phyloP scores from a whole-genome alignment of 1,140 invertebrate species.

The Pygmarrhopalites habei region DNA sequence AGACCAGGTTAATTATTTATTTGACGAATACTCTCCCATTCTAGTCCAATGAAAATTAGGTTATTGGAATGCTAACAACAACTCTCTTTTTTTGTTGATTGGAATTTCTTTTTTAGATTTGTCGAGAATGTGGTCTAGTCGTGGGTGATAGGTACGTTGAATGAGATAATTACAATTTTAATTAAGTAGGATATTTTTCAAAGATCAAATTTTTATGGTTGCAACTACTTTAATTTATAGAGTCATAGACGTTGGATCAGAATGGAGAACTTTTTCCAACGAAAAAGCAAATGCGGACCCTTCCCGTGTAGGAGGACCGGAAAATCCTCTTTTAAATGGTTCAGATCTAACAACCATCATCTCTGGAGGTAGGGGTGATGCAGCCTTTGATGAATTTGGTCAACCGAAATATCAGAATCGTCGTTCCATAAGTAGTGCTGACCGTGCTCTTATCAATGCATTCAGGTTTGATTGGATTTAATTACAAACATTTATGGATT shows the following conservation, averaged over 20 bases:
- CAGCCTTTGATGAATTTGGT: slow-evolving; percentile 75
- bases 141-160: slow-evolving; percentile 68
- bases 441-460: slow-evolving; percentile 79
- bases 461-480: no score
- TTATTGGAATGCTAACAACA: no score
- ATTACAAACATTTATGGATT: no score
- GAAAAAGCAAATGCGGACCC: slow-evolving; percentile 95
- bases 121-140: slow-evolving; percentile 96
- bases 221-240: no score
- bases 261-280: slow-evolving; percentile 99
- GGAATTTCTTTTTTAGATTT: no score
- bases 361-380: slow-evolving; percentile 77
- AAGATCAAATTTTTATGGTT: no score
- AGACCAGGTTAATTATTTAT: no score
- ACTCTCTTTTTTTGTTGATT: no score
- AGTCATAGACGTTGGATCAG: slow-evolving; percentile 99
- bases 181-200: no score
- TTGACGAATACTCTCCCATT: no score
- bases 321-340: slow-evolving; percentile 92
- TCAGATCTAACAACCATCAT: slow-evolving; percentile 97
- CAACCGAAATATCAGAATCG: slow-evolving; percentile 89
- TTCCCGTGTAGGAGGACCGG: slow-evolving; percentile 94
- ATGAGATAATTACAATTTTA: no score
- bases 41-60: no score
- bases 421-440: slow-evolving; percentile 83